Evolutionary conservation across 2,888 invertebrate genomes (phyloP).

Genomic region (Baccha elongata): DNA sequence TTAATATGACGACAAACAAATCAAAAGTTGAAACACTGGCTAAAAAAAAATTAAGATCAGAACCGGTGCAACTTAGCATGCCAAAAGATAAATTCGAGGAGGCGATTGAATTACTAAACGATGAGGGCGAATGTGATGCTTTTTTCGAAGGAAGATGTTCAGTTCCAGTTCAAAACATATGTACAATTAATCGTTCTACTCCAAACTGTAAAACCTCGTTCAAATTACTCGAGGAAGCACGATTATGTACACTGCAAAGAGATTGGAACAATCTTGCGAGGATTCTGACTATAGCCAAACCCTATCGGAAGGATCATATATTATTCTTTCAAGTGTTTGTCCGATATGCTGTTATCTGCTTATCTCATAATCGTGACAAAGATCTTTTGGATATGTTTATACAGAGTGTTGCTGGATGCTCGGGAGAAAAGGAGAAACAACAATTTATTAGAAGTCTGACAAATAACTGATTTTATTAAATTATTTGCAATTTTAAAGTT

Average conservation of each 20-base stretch:
- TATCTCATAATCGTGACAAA: slow-evolving; percentile 36
- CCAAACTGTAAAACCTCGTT: background rate
- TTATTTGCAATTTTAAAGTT: too few relatives aligned
- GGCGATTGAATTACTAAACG: slow-evolving; percentile 8
- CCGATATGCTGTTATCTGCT: slow-evolving; percentile 44
- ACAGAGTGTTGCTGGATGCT: slow-evolving; percentile 38
- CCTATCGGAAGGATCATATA: background rate
- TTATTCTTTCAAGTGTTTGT: slow-evolving; percentile 43
- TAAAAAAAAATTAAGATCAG: background rate
- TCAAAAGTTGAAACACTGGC: background rate
- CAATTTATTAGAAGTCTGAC: slow-evolving; percentile 36
- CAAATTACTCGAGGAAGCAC: slow-evolving; percentile 46
- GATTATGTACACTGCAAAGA: slow-evolving; percentile 47
- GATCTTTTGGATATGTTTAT: slow-evolving; percentile 41
- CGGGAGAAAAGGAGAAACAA: slow-evolving; percentile 17
- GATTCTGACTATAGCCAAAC: slow-evolving; percentile 30
- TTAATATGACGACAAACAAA: background rate
- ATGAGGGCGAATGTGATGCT: background rate
- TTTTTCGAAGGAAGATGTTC: slow-evolving; percentile 27
- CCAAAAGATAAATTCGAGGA: slow-evolving; percentile 31
- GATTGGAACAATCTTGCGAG: slow-evolving; percentile 52
- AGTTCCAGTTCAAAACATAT: slow-evolving; percentile 23
- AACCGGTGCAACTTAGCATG: background rate
- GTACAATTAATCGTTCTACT: slow-evolving; percentile 18
- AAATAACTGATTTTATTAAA: slow-evolving; percentile 3